Percentiles rank a stretch among this genome's conserved stretches.
phyloP scores from a whole-genome alignment of 2,113 vertebrate species.

The Nibea coibor region DNA sequence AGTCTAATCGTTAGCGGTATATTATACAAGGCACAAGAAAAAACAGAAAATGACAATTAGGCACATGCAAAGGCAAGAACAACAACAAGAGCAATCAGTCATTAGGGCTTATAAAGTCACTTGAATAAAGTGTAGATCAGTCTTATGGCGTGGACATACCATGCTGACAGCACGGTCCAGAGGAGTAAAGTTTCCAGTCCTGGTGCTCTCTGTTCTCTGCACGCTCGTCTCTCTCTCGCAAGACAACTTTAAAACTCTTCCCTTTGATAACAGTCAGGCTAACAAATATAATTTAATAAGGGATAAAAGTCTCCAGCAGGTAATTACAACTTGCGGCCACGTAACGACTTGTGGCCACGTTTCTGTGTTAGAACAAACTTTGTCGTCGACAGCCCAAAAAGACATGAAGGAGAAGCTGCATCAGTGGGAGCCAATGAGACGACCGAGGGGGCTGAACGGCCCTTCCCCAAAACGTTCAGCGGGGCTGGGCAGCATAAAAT shows the following conservation, averaged over 20 bases:
- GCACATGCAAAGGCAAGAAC: too few species aligned
- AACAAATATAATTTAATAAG: too few species aligned
- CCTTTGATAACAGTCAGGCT: background rate
- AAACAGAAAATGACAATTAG: background rate
- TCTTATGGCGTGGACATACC: slow-evolving; percentile 63
- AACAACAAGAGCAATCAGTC: background rate
- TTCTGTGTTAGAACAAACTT: slow-evolving; percentile 23
- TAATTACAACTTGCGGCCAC: slow-evolving; percentile 20
- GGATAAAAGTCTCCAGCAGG: background rate
- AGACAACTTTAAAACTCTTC: background rate
- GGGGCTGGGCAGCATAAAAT: slow-evolving; percentile 26
- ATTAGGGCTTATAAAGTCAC: background rate
- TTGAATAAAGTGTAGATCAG: background rate
- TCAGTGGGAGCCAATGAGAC: slow-evolving; percentile 61
- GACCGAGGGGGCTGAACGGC: slow-evolving; percentile 38
- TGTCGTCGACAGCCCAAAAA: slow-evolving; percentile 21
- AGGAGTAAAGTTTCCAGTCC: slow-evolving; percentile 55
- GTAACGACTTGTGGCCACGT: slow-evolving; percentile 30
- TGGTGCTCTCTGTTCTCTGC: slow-evolving; percentile 28
- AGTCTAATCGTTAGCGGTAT: background rate
- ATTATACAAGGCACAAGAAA: background rate
- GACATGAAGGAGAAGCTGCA: slow-evolving; percentile 32
- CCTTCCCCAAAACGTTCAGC: slow-evolving; percentile 24
- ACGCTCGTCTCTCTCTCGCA: background rate
- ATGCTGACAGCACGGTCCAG: slow-evolving; percentile 61